Conservation (phyloP, 1,140 invertebrate genomes). For the Phortica variegata region DNA sequence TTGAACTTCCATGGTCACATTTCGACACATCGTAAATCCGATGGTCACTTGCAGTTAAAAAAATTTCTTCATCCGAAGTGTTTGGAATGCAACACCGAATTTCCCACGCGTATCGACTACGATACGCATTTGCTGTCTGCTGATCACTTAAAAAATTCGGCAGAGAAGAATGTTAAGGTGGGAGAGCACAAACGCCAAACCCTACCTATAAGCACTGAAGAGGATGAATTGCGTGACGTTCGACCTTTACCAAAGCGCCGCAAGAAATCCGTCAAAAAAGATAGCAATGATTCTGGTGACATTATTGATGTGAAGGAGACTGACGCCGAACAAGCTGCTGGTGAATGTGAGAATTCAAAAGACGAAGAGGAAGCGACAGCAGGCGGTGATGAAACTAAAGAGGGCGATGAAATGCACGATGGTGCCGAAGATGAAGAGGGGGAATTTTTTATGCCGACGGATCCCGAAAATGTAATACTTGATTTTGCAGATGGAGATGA, state of each 20-base stretch:
- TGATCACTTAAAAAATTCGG: constrained; percentile 66
- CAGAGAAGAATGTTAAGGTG: constrained; percentile 61
- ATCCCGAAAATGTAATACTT: constrained; percentile 58
- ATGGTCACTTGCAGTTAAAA: constrained; percentile 78
- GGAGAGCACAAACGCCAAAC: constrained; percentile 53
- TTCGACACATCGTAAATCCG: constrained; percentile 75
- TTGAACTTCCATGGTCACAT: constrained; percentile 76
- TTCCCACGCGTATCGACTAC: constrained; percentile 73
- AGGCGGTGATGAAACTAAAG: constrained; percentile 36
- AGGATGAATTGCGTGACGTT: constrained; percentile 60
- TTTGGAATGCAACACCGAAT: constrained; percentile 73
- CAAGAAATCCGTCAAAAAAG: constrained; percentile 45
- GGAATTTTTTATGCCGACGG: constrained; percentile 39
- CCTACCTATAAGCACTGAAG: constrained; percentile 53
- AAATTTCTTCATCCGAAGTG: constrained; percentile 80
- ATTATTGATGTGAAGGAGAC: constrained; percentile 40
- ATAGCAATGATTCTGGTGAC: constrained; percentile 34
- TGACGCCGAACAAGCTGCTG: constrained; percentile 45
- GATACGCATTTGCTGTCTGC: constrained; percentile 69
- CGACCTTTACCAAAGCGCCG: constrained; percentile 52
- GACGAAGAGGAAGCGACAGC: constrained; percentile 51
- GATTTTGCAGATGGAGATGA: constrained; percentile 63
- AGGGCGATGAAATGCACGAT: constrained; percentile 50
- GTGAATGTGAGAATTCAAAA: constrained; percentile 14
- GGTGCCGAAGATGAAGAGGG: constrained; percentile 43